Evolutionary conservation across 2,113 vertebrate genomes (phyloP).

Genomic region (Platanista minor): DNA sequence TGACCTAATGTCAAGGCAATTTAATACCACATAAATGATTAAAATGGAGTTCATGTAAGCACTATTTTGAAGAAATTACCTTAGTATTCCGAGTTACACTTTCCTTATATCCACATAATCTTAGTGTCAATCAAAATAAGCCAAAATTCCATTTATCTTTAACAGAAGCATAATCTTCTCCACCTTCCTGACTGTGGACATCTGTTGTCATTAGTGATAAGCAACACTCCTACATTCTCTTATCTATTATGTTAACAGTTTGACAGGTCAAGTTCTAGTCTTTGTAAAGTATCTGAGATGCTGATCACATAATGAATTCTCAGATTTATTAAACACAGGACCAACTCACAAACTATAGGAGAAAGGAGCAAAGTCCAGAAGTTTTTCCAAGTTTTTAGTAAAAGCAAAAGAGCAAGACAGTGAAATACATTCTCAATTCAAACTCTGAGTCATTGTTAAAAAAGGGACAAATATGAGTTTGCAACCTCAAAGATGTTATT

Average conservation of each 20-base stretch:
- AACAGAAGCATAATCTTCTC: neutral
- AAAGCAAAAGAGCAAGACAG: neutral
- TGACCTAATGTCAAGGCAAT: neutral
- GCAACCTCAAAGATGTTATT: neutral
- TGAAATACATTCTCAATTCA: neutral
- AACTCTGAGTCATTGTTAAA: neutral
- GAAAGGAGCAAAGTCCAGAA: neutral
- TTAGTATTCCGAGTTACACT: neutral
- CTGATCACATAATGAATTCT: neutral
- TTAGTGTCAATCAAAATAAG: slow-evolving; percentile 28
- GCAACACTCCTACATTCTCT: neutral
- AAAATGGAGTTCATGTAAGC: neutral
- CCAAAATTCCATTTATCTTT: neutral
- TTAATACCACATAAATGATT: neutral
- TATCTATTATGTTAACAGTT: neutral
- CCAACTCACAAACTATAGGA: neutral
- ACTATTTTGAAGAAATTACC: neutral
- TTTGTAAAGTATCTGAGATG: neutral
- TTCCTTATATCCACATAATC: neutral
- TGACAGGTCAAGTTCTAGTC: neutral
- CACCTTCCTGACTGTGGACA: neutral
- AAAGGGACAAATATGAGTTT: neutral
- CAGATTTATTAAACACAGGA: neutral
- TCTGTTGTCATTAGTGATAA: neutral
- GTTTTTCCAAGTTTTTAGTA: neutral